phyloP scores from a whole-genome alignment of 2,888 invertebrate species.

The Lumbricus terrestris region DNA sequence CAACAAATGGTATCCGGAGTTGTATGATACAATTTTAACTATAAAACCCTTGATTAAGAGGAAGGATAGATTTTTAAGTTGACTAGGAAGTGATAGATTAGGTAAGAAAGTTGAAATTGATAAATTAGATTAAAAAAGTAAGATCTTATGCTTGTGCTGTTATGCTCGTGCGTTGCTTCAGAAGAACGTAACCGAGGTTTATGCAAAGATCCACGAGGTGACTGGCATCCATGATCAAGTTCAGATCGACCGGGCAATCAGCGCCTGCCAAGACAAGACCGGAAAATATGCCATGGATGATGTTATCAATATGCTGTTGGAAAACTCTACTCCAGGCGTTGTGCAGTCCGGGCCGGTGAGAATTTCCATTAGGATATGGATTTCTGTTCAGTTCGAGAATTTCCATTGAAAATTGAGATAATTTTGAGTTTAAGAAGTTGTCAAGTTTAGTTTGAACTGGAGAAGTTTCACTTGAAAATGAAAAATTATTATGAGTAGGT shows the following conservation, averaged over 20 bases:
- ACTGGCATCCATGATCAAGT: constrained; percentile 50
- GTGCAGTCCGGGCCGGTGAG: constrained; percentile 10
- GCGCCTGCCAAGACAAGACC: constrained; percentile 50
- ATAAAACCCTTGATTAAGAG: background rate
- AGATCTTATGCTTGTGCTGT: background rate
- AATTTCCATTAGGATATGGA: background rate
- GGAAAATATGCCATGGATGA: constrained; percentile 54
- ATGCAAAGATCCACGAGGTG: constrained; percentile 46
- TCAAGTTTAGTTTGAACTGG: background rate
- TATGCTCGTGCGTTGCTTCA: background rate
- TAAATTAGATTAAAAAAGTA: background rate
- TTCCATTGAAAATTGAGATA: no score
- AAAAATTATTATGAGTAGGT: background rate
- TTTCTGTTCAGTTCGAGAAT: background rate
- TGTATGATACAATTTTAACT: background rate
- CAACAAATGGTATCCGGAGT: no score
- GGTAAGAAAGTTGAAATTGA: background rate
- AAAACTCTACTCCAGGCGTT: background rate
- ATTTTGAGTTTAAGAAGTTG: background rate
- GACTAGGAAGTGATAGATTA: background rate
- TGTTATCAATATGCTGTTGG: constrained; percentile 51
- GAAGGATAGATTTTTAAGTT: background rate
- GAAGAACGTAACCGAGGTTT: constrained; percentile 25
- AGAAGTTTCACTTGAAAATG: background rate
- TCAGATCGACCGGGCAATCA: constrained; percentile 52